Percentiles rank a stretch among this genome's conserved stretches.
Conservation (phyloP, 2,113 vertebrate genomes). For the Pycnonotus jocosus region DNA sequence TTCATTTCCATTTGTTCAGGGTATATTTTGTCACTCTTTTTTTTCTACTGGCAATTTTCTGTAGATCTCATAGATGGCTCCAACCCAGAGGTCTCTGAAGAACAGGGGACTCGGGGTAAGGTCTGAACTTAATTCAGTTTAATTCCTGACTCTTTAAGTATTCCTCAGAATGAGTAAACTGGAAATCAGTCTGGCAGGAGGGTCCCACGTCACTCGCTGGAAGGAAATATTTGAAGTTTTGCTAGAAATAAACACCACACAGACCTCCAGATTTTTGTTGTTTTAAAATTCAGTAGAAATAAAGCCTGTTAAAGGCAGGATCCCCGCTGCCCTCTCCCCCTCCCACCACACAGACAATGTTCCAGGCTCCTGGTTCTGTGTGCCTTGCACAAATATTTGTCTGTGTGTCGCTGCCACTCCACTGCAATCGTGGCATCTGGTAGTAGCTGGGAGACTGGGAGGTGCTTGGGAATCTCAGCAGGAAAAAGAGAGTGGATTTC, state of each 20-base stretch:
- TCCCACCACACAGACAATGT: neutral
- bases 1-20: neutral
- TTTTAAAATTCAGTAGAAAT: neutral
- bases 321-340: neutral
- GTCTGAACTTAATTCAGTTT: neutral
- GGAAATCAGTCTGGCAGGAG: neutral
- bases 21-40: neutral
- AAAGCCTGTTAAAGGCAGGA: neutral
- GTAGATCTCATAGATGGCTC: neutral
- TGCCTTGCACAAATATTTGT: conserved; percentile 60
- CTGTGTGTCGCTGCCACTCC: conserved; percentile 12
- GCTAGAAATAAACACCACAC: neutral
- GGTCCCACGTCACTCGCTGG: neutral
- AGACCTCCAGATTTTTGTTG: neutral
- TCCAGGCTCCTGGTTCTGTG: neutral
- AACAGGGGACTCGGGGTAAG: neutral
- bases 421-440: conserved; percentile 26
- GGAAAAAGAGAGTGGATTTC: neutral
- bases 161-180: neutral
- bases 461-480: conserved; percentile 36
- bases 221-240: neutral
- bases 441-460: conserved; percentile 34
- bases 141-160: neutral
- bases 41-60: neutral
- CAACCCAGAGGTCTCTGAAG: neutral